Percentiles rank a stretch among this genome's conserved stretches.
phyloP scores from a whole-genome alignment of 2,797 vertebrate species.

The Chromis chromis region DNA sequence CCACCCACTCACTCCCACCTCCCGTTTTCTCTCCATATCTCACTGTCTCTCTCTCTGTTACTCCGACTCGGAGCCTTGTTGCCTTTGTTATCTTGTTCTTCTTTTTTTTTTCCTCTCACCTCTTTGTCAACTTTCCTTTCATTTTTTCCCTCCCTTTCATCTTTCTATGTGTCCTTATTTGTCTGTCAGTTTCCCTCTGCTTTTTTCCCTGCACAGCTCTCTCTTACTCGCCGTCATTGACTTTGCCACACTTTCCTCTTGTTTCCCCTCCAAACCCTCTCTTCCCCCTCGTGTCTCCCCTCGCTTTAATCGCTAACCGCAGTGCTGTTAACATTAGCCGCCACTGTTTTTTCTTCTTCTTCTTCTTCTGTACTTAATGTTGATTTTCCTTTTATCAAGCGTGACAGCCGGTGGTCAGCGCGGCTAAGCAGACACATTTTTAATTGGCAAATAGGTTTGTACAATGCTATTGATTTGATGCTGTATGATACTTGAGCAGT shows the following conservation, averaged over 20 bases:
- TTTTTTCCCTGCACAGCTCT: not conserved
- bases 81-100: conserved; percentile 27
- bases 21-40: conserved; percentile 27
- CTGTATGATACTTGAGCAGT: conserved; percentile 14
- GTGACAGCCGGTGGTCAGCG: not conserved
- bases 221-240: not conserved
- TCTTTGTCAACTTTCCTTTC: conserved; percentile 30
- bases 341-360: not conserved
- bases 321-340: not conserved
- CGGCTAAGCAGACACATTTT: conserved; percentile 24
- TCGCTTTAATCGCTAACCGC: conserved; percentile 12
- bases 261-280: not conserved
- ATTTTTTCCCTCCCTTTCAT: conserved; percentile 26
- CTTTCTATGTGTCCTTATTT: conserved; percentile 8
- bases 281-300: not conserved
- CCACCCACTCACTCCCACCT: conserved; percentile 55
- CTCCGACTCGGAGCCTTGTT: conserved; percentile 22
- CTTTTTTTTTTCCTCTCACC: conserved; percentile 30
- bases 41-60: conserved; percentile 21
- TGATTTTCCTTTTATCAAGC: conserved; percentile 8
- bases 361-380: too few relatives aligned
- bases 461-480: not conserved
- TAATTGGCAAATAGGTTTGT: conserved; percentile 20
- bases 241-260: conserved; percentile 1
- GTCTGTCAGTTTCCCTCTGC: conserved; percentile 7